Percentiles rank a stretch among this genome's conserved stretches.
phyloP scores from a whole-genome alignment of 2,888 invertebrate genomes.

The Nomada ferruginata region DNA sequence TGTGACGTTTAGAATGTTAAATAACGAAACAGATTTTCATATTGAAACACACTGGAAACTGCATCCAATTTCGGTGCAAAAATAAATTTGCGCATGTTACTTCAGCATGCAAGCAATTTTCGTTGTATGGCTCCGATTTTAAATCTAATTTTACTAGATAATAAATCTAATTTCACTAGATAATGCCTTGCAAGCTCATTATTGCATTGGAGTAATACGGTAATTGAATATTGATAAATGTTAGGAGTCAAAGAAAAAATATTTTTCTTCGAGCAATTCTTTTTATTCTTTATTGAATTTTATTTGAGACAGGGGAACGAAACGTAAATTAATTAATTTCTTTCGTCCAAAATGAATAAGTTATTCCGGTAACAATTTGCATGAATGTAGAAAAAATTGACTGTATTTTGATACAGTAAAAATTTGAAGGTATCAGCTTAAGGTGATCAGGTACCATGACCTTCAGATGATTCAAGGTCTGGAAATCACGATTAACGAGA shows the following conservation, averaged over 20 bases:
- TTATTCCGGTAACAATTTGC: too few species aligned
- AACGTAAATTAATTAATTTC: too few species aligned
- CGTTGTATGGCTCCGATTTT: not conserved
- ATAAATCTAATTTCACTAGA: not conserved
- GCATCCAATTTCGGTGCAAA: slow-evolving; percentile 15
- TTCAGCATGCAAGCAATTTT: not conserved
- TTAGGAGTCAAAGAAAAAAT: too few species aligned
- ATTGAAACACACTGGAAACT: slow-evolving; percentile 6
- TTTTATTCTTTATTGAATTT: too few species aligned
- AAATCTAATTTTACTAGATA: not conserved
- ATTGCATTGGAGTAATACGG: too few species aligned
- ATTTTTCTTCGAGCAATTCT: too few species aligned
- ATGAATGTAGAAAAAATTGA: too few species aligned
- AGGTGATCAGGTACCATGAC: not conserved
- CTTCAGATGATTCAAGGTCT: not conserved
- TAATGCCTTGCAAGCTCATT: too few species aligned
- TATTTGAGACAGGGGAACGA: too few species aligned
- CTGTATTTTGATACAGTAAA: not conserved
- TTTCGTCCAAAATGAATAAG: too few species aligned
- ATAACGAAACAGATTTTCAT: slow-evolving; percentile 36
- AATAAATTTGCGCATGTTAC: not conserved
- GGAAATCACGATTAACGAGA: not conserved
- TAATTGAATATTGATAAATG: too few species aligned
- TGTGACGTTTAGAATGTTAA: slow-evolving; percentile 51
- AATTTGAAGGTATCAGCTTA: not conserved